Evolutionary conservation across 1,140 invertebrate species (phyloP).

Genomic region (Charaxes varanes): DNA sequence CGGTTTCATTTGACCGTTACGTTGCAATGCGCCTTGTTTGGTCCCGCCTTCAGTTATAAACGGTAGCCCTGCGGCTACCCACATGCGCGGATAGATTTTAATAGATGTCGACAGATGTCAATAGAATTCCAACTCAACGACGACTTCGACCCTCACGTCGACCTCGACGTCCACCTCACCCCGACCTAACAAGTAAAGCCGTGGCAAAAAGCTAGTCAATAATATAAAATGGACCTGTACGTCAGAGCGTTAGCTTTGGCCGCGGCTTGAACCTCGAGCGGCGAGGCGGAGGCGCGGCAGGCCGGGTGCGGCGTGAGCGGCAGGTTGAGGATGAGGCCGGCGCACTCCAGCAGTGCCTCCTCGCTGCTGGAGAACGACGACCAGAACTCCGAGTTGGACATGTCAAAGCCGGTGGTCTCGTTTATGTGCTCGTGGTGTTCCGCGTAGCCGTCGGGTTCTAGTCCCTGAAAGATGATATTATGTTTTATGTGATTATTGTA

Average conservation of each 20-base stretch:
- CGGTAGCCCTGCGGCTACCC: too few species aligned
- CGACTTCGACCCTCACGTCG: too few species aligned
- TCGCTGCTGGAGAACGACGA: constrained; percentile 85
- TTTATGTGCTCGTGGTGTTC: constrained; percentile 77
- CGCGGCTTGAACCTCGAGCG: constrained; percentile 63
- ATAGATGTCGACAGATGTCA: too few species aligned
- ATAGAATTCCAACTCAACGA: too few species aligned
- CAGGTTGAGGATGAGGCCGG: constrained; percentile 82
- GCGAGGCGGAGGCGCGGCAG: constrained; percentile 63
- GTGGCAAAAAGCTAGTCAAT: not conserved
- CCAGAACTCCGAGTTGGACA: constrained; percentile 85
- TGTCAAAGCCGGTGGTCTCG: constrained; percentile 78
- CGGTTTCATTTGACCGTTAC: too few species aligned
- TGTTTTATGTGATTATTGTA: too few species aligned
- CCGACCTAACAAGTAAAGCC: too few species aligned
- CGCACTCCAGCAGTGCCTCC: constrained; percentile 82
- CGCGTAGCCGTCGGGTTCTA: constrained; percentile 77
- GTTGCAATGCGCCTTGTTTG: too few species aligned
- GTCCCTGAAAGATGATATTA: too few species aligned
- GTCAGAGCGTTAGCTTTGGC: constrained; percentile 78
- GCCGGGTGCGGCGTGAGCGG: constrained; percentile 78
- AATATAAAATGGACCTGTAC: constrained; percentile 71
- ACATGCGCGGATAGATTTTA: too few species aligned
- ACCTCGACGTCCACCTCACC: too few species aligned
- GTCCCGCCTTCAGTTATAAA: too few species aligned